These are phyloP conservation scores for Scylla paramamosain DNA, from an alignment of 1,140 invertebrate species.

Conservation along the genomic window DNA sequence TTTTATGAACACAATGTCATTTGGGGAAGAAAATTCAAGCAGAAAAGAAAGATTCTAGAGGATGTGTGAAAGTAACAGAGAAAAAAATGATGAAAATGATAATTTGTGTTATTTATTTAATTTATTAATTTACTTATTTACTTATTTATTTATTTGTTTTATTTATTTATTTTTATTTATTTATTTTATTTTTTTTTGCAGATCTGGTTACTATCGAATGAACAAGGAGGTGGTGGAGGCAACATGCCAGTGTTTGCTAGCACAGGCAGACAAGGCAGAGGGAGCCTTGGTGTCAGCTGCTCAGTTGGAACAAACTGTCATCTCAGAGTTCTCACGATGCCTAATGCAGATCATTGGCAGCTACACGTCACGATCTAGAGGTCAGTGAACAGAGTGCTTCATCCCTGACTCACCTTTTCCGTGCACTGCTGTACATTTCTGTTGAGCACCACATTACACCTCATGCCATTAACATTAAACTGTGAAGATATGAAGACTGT, in stretches of 20 bases:
- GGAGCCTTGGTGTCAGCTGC: slow-evolving; percentile 85
- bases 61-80: too few species aligned
- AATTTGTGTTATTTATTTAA: too few species aligned
- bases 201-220: slow-evolving; percentile 75
- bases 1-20: too few species aligned
- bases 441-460: not conserved
- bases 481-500: not conserved
- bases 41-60: too few species aligned
- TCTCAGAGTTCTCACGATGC: slow-evolving; percentile 97
- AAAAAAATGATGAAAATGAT: too few species aligned
- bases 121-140: not conserved
- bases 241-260: slow-evolving; percentile 95
- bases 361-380: slow-evolving; percentile 71
- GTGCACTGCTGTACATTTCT: not conserved
- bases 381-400: not conserved
- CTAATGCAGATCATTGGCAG: slow-evolving; percentile 91
- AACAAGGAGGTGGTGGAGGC: slow-evolving; percentile 90
- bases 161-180: not conserved
- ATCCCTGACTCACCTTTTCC: not conserved
- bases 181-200: not conserved
- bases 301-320: slow-evolving; percentile 90
- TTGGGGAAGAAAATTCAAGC: too few species aligned
- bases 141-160: too few species aligned
- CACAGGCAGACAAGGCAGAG: slow-evolving; percentile 92
- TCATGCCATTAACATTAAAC: not conserved